Evolutionary conservation across 2,113 vertebrate species (phyloP).

Genomic region (Alectura lathami): DNA sequence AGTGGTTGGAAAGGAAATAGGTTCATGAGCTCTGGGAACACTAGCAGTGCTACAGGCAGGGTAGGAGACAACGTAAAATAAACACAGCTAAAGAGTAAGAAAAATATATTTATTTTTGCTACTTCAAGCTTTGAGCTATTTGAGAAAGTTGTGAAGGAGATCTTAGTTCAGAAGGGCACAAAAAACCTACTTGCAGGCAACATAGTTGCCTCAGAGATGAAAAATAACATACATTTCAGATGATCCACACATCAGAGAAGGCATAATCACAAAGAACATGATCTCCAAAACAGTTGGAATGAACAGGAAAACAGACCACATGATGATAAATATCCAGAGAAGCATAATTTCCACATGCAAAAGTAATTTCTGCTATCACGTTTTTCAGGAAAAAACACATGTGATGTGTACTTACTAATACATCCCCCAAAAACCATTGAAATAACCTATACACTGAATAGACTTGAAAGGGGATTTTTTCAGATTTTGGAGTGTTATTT

Average conservation of each 20-base stretch:
- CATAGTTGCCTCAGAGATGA: not conserved
- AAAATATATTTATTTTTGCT: conserved; percentile 47
- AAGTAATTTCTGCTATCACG: not conserved
- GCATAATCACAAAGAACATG: not conserved
- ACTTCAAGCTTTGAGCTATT: conserved; percentile 33
- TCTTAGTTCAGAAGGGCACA: not conserved
- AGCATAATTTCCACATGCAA: not conserved
- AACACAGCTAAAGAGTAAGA: conserved; percentile 48
- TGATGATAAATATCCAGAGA: not conserved
- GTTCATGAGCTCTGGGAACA: conserved; percentile 55
- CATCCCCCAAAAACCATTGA: not conserved
- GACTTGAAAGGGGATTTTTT: not conserved
- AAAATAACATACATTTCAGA: not conserved
- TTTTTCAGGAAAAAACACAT: not conserved
- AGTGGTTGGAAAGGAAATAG: conserved; percentile 59
- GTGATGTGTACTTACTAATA: not conserved
- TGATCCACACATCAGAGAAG: not conserved
- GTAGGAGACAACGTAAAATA: conserved; percentile 36
- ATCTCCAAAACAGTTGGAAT: not conserved
- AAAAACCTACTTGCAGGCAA: not conserved
- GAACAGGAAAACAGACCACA: not conserved
- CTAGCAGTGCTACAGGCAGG: conserved; percentile 31
- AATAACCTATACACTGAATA: not conserved
- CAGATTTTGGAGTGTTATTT: not conserved
- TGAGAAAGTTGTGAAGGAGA: not conserved